phyloP scores from a whole-genome alignment of 2,888 invertebrate genomes.

The Crocallis elinguaria region DNA sequence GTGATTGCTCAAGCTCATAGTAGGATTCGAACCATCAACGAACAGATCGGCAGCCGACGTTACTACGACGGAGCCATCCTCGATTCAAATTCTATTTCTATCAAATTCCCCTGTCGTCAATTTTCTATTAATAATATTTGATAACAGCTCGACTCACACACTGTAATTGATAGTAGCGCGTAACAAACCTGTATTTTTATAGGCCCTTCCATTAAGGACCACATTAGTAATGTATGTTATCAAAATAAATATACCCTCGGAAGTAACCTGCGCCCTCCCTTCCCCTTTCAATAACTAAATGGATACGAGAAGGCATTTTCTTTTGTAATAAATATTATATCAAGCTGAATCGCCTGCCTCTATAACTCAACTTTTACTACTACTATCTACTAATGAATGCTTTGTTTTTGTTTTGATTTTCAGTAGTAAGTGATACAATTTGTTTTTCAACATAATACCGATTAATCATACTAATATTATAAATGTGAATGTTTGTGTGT shows the following conservation, averaged over 20 bases:
- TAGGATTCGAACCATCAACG: too few species aligned
- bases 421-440: too few species aligned
- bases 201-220: background rate
- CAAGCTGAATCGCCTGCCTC: background rate
- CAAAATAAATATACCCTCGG: constrained; percentile 3
- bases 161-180: background rate
- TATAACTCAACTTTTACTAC: too few species aligned
- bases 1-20: too few species aligned
- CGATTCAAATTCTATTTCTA: background rate
- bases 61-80: too few species aligned
- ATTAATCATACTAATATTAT: too few species aligned
- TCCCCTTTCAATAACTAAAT: constrained; percentile 2
- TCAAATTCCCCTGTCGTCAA: background rate
- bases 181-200: constrained; percentile 4
- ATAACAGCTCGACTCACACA: background rate
- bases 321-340: constrained; percentile 17
- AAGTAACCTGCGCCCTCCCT: constrained; percentile 5
- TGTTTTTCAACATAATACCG: too few species aligned
- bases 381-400: too few species aligned
- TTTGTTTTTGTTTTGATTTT: too few species aligned
- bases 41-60: too few species aligned
- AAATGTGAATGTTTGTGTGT: too few species aligned
- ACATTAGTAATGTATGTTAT: constrained; percentile 6
- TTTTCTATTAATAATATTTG: background rate
- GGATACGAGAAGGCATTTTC: constrained; percentile 3